Base-by-base conservation (phyloP, 2,888 invertebrate genomes). In the Lymantria dispar region DNA sequence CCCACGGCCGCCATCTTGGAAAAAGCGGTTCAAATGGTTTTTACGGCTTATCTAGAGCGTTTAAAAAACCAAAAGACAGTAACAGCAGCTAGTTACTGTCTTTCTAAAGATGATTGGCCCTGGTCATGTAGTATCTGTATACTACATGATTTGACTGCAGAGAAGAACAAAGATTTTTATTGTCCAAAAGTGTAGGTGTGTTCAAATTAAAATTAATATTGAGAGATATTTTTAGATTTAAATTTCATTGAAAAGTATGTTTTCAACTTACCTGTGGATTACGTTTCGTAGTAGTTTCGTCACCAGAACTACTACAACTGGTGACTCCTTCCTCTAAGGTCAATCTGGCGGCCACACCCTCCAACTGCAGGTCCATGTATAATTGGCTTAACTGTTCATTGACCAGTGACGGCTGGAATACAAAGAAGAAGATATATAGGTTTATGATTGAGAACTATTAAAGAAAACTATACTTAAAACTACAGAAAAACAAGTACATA, bases 331-430 rank as follows among this genome's bases (percentile, higher is more conserved):
- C 94, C 50, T 95, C 95, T 0, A 95, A 81, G 3, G 92, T 92
- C 10, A 95, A 85, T 50, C 92, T 91, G 0, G 92, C 81, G 0
- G 93, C 85, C 7, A 92, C 86, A 0, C 94, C 94, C 62, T 94
- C 93, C n/a, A 94, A 67, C 62, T 95, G 94, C 67, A 95, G 83
- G 65, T 96, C 95, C 33, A 93, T 64, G 69, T 95, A 95, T 5
- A 96, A 80, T 68, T 95, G 95, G 37, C 86, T 91, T 15, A 96
- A 76, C 76, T 96, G 96, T 49, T 95, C 94, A 70, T 95, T 95
- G 0, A 96, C 95, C 64, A 95, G 63, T 0, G 86, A 65, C 0
- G 96, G 94, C 93, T 96, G 88, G 47, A 52, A 52, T 13, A 36
- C 7, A 10, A 43, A 50, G 0, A 39, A 33, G 8, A 33, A 8